Conservation (phyloP, 2,797 vertebrate species). For the Hydrophis major region DNA sequence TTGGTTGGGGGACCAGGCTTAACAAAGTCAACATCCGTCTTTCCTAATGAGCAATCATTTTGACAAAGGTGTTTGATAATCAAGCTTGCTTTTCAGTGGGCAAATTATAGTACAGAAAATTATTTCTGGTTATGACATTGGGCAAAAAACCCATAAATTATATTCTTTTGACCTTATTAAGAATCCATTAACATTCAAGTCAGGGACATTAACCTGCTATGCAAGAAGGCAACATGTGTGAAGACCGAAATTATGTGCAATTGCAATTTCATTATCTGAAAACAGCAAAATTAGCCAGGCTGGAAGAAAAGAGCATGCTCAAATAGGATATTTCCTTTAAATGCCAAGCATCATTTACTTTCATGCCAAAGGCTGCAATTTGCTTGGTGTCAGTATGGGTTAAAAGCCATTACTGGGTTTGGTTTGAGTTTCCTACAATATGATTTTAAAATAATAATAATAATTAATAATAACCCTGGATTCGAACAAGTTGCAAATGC, state of each 20-base stretch:
- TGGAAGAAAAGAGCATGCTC: background rate
- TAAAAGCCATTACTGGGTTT: background rate
- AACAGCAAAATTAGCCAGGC: constrained; percentile 3
- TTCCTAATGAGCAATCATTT: background rate
- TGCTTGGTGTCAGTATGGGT: background rate
- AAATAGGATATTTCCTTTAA: background rate
- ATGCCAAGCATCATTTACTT: fast-evolving
- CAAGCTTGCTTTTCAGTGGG: background rate
- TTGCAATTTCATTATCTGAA: background rate
- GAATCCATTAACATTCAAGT: background rate
- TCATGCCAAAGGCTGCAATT: background rate
- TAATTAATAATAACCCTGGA: background rate
- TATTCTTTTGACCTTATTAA: background rate
- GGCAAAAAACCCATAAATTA: background rate
- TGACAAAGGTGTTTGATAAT: background rate
- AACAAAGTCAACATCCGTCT: background rate
- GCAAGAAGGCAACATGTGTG: background rate
- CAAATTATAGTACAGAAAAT: background rate
- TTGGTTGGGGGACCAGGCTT: too few species aligned
- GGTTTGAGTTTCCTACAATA: background rate
- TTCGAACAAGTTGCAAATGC: background rate
- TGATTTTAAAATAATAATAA: background rate
- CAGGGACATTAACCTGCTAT: background rate
- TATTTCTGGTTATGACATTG: background rate
- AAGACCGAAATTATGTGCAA: background rate